phyloP scores from a whole-genome alignment of 1,140 invertebrate species.

The Leptoteleia sp. region DNA sequence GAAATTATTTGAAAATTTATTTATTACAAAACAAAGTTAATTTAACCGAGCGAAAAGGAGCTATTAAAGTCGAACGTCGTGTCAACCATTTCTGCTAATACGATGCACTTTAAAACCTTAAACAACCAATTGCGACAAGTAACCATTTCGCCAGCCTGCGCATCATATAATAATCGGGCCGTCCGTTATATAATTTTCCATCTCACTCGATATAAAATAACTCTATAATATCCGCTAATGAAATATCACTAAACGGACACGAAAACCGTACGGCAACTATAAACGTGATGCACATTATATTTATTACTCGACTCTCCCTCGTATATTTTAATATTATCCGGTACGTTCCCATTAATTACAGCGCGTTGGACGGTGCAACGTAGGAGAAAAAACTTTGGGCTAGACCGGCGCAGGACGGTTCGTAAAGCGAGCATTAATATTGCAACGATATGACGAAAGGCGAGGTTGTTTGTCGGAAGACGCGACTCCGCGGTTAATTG shows the following conservation, averaged over 20 bases:
- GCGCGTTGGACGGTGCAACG: not conserved
- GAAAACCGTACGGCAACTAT: slow-evolving; percentile 6
- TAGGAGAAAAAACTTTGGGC: slow-evolving; percentile 11
- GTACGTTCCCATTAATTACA: slow-evolving; percentile 32
- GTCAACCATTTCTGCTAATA: too few relatives aligned
- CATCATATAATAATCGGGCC: slow-evolving; percentile 43
- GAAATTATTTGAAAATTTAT: too few relatives aligned
- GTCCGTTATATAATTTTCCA: slow-evolving; percentile 30
- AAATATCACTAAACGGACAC: slow-evolving; percentile 33
- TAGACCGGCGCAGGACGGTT: slow-evolving; percentile 33
- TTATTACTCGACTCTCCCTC: slow-evolving; percentile 27
- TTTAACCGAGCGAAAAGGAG: too few relatives aligned
- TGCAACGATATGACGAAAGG: slow-evolving; percentile 60
- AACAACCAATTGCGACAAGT: slow-evolving; percentile 11
- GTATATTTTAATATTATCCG: slow-evolving; percentile 32
- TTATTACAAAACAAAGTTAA: too few relatives aligned
- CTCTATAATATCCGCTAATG: slow-evolving; percentile 31
- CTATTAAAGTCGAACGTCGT: too few relatives aligned
- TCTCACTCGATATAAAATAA: slow-evolving; percentile 22
- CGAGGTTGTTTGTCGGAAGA: slow-evolving; percentile 66
- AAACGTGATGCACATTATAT: slow-evolving; percentile 45
- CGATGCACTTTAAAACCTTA: too few relatives aligned
- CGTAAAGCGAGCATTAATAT: slow-evolving; percentile 55
- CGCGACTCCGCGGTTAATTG: slow-evolving; percentile 59
- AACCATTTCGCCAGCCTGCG: too few relatives aligned